These are phyloP conservation scores for Ochropleura leucogaster DNA, from an alignment of 2,888 invertebrate species.

Conservation along the genomic window DNA sequence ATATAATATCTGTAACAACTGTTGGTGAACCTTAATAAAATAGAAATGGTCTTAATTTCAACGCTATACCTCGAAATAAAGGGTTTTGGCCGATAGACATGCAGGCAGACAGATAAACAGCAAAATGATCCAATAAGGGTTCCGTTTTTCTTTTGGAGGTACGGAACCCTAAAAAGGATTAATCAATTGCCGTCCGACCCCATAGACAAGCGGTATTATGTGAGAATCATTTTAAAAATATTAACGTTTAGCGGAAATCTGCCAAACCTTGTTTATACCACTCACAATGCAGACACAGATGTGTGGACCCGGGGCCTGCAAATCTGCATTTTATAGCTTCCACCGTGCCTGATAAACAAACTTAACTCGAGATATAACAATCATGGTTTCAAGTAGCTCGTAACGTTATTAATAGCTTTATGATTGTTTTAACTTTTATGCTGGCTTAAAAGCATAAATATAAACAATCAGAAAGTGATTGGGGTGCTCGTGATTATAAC, in stretches of 20 bases:
- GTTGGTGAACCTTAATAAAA: no score
- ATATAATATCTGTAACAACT: no score
- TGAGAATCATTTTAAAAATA: no score
- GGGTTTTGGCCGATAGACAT: no score
- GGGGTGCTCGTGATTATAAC: background rate
- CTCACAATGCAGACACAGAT: constrained; percentile 63
- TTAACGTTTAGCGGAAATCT: background rate
- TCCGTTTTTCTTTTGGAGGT: no score
- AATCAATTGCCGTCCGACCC: no score
- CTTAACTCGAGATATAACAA: constrained; percentile 69
- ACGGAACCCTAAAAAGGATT: no score
- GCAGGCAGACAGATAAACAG: no score
- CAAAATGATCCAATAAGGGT: no score
- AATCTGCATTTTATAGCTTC: constrained; percentile 81
- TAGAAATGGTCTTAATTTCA: no score
- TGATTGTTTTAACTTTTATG: background rate
- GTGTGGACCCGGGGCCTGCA: constrained; percentile 71
- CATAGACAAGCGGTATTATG: no score
- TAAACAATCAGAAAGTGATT: background rate
- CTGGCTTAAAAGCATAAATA: background rate
- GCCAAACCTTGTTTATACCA: constrained; percentile 57
- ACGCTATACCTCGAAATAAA: no score
- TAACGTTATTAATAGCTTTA: constrained; percentile 51
- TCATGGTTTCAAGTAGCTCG: constrained; percentile 45
- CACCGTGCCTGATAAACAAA: constrained; percentile 79